Conservation (phyloP, 2,888 invertebrate species). For the Homarus gammarus region DNA sequence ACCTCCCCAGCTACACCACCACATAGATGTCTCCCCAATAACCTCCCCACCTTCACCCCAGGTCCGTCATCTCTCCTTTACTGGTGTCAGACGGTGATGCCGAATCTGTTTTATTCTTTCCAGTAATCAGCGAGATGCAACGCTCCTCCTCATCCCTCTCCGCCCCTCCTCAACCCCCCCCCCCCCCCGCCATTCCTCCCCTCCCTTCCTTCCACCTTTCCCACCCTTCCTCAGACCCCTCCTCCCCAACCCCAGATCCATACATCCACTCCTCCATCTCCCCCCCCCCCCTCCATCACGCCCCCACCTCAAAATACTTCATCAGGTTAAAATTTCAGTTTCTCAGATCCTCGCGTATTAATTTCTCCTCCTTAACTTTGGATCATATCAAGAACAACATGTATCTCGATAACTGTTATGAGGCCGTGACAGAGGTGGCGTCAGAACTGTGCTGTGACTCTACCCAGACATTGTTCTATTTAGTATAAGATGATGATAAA, state of each 20-base stretch:
- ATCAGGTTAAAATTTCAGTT: too few species aligned
- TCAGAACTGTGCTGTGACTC: too few species aligned
- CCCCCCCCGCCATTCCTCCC: neutral
- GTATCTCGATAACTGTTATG: too few species aligned
- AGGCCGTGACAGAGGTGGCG: too few species aligned
- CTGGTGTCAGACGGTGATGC: neutral
- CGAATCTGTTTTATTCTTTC: neutral
- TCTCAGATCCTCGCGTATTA: too few species aligned
- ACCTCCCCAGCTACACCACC: too few species aligned
- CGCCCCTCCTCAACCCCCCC: too few species aligned
- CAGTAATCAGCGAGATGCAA: conserved; percentile 41
- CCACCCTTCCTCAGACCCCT: neutral
- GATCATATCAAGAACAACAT: too few species aligned
- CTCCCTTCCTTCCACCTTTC: neutral
- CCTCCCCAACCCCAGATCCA: neutral
- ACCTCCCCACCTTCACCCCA: neutral
- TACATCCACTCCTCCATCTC: neutral
- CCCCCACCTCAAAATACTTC: neutral
- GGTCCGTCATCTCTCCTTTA: neutral
- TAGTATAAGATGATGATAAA: too few species aligned
- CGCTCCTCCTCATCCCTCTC: neutral
- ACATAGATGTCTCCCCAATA: too few species aligned
- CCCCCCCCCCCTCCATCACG: neutral
- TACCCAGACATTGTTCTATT: too few species aligned
- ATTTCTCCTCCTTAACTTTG: too few species aligned